Conservation (phyloP, 1,140 invertebrate genomes). For the Coptotermes formosanus region DNA sequence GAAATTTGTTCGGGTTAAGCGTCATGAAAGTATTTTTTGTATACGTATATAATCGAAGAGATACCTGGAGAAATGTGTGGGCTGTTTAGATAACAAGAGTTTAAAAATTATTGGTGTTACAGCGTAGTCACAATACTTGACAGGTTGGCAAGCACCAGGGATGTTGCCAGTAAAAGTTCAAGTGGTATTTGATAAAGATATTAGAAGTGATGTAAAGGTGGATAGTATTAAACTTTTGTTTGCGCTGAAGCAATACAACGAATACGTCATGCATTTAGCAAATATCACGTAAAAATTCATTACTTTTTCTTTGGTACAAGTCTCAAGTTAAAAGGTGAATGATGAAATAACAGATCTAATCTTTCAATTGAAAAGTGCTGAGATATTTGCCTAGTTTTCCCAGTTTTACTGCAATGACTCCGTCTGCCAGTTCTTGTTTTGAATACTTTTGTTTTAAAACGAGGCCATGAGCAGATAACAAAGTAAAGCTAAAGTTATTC, state of each 20-base stretch:
- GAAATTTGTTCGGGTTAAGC: neutral
- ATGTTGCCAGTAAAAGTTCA: neutral
- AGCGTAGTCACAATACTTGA: neutral
- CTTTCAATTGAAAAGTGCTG: too few species aligned
- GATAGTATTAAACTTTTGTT: neutral
- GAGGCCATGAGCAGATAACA: too few species aligned
- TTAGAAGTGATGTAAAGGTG: neutral
- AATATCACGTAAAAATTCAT: too few species aligned
- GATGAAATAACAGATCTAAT: too few species aligned
- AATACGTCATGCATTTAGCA: neutral
- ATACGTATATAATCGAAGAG: neutral
- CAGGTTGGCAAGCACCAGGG: neutral
- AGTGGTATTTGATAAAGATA: neutral
- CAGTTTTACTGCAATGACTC: too few species aligned
- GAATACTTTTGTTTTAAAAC: too few species aligned
- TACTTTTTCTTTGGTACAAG: too few species aligned
- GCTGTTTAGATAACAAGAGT: neutral
- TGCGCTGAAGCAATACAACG: neutral
- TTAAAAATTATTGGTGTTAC: neutral
- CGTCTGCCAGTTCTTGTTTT: too few species aligned
- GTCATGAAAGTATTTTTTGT: neutral
- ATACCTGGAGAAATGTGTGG: conserved; percentile 3
- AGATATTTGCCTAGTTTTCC: too few species aligned
- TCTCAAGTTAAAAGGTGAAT: too few species aligned
- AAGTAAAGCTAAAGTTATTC: too few species aligned